Base-by-base conservation (phyloP, 1,140 invertebrate species). In the Aphaenogaster ashmeadi region DNA sequence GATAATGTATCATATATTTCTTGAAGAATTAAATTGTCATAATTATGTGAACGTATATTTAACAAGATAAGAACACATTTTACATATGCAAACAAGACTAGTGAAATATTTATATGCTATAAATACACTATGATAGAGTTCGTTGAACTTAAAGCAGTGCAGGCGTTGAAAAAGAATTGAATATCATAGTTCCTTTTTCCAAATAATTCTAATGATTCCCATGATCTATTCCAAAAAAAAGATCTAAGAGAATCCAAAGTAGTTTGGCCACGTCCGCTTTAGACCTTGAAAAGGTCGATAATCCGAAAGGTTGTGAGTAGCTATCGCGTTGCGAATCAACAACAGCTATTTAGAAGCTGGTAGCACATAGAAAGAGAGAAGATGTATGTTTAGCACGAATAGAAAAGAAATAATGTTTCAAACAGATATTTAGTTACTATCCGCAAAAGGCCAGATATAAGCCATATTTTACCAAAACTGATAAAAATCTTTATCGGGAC, bases 271-370 rank as follows among this genome's bases (percentile, higher is more conserved):
- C 5, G n/a, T n/a, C 13, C 18, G 6, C 15, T 41, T 67, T 13
- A 47, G 4, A 71, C 36, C 15, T 56, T 81, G 41, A 75, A 71
- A 72, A 56, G 8, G 21, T 69, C 8, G 18, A 72, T 33, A 72
- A 56, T 71, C 36, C 36, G 50, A 41, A 69, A 71, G 47, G 2
- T 44, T 47, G 18, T 1, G 13, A 41, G 1, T 13, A 21, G 4
- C 0, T 41, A 27, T 8, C 11, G 27, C 66, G 64, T 38, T 41
- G 64, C 58, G 3, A 47, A 78, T 62, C 6, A 36, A 18, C 1
- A 44, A 11, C 11, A 36, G 33, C 13, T 64, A 15, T 38, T 66
- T 21, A 64, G 52, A 79, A 8, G 18, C 5, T 38, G 3, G 6
- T 47, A 64, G 41, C 2, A 52, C 36, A 27, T 54, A 50, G n/a